Percentiles rank a stretch among this genome's conserved stretches.
Conservation (phyloP, 2,888 invertebrate species). For the Lasioglossum malachurum region DNA sequence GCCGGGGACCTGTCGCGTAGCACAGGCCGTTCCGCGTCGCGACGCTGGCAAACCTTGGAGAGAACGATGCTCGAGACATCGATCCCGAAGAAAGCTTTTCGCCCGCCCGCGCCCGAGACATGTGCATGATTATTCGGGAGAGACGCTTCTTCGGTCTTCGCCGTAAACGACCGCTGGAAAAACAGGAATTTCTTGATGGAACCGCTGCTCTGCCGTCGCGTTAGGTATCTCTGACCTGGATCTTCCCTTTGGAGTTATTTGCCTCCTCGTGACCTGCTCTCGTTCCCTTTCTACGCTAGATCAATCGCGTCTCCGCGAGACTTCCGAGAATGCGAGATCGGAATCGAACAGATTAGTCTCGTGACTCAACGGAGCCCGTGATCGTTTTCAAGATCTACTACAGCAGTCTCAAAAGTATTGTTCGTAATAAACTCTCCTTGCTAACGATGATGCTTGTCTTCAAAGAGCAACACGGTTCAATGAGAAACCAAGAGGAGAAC, state of each 20-base stretch:
- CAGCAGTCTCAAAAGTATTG: not conserved
- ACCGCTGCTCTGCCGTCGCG: not conserved
- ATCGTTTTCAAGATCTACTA: not conserved
- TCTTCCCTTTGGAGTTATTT: constrained; percentile 1
- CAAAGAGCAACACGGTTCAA: not conserved
- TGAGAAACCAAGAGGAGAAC: not conserved
- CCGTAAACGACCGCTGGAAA: not conserved
- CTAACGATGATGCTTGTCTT: not conserved
- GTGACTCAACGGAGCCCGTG: not conserved
- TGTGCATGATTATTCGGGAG: not conserved
- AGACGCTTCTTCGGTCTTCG: not conserved
- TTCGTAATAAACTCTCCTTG: not conserved
- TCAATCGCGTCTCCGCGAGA: not conserved
- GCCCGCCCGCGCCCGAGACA: not conserved
- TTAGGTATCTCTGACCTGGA: constrained; percentile 12
- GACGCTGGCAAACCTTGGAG: not conserved
- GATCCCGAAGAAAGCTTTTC: not conserved
- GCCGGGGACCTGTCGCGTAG: constrained; percentile 17
- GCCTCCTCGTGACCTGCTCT: not conserved
- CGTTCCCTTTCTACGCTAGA: not conserved
- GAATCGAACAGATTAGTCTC: not conserved
- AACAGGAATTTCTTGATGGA: constrained; percentile 11
- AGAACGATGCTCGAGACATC: not conserved
- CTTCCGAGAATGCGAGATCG: not conserved
- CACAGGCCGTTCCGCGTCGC: constrained; percentile 11